Percentiles rank a stretch among this genome's conserved stretches.
These are phyloP conservation scores for Ennomos erosarius DNA, from an alignment of 2,888 invertebrate species.

Conservation along the genomic window DNA sequence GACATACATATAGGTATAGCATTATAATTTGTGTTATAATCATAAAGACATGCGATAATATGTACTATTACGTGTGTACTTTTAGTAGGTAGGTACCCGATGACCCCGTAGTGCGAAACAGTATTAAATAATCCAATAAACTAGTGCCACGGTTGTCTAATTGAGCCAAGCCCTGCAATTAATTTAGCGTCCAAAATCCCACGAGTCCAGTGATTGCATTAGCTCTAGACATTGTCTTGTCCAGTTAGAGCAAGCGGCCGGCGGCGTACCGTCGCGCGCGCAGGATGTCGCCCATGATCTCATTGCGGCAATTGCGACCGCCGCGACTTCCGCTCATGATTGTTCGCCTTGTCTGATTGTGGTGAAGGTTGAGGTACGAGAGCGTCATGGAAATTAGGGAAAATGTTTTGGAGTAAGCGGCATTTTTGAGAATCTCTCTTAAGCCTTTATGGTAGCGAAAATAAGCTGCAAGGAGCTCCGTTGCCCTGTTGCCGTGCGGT, in stretches of 20 bases:
- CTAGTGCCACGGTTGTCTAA: not conserved
- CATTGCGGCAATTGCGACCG: constrained; percentile 66
- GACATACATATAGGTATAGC: too few relatives aligned
- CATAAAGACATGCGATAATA: too few relatives aligned
- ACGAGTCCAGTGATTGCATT: constrained; percentile 13
- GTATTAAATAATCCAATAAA: too few relatives aligned
- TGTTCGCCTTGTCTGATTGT: constrained; percentile 42
- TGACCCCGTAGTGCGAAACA: too few relatives aligned
- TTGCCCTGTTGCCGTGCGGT: too few relatives aligned
- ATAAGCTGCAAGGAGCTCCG: too few relatives aligned
- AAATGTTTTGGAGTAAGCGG: not conserved
- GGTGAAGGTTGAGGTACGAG: constrained; percentile 34
- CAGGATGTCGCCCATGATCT: constrained; percentile 68
- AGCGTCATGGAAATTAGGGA: not conserved
- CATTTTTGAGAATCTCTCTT: too few relatives aligned
- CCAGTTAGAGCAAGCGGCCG: constrained; percentile 46
- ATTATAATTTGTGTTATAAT: too few relatives aligned
- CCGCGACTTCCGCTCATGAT: constrained; percentile 55
- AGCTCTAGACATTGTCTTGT: constrained; percentile 32
- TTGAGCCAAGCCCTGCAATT: constrained; percentile 2
- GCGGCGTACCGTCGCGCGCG: constrained; percentile 45
- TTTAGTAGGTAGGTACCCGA: too few relatives aligned
- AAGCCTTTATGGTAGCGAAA: too few relatives aligned
- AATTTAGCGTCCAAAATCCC: not conserved
- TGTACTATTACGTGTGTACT: too few relatives aligned